phyloP scores from a whole-genome alignment of 2,797 vertebrate species.

The Hippopotamyrus pictus region DNA sequence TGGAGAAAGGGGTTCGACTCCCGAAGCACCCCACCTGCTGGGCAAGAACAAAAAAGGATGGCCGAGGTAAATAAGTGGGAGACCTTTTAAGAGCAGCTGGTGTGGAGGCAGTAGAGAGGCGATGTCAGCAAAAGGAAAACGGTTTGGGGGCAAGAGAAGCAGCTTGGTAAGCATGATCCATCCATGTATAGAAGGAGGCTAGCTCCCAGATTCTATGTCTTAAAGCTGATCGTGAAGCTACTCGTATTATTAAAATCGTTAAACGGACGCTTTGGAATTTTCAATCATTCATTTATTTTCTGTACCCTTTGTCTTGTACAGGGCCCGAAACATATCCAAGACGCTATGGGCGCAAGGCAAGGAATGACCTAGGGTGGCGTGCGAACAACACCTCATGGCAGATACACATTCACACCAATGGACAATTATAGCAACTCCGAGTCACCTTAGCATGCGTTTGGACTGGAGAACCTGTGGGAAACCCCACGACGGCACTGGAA shows the following conservation, averaged over 20 bases:
- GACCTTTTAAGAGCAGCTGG: background rate
- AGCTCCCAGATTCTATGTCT: background rate
- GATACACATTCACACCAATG: background rate
- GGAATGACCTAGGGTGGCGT: background rate
- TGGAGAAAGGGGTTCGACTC: slow-evolving; percentile 18
- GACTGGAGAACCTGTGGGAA: background rate
- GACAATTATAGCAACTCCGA: background rate
- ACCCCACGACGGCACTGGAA: background rate
- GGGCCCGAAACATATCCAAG: background rate
- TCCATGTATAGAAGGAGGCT: background rate
- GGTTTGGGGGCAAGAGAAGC: background rate
- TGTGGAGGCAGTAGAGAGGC: slow-evolving; percentile 17
- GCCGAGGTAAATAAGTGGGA: background rate
- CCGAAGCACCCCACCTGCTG: background rate
- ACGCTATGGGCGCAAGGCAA: background rate
- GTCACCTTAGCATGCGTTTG: background rate
- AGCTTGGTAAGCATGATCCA: background rate
- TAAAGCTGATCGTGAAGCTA: background rate
- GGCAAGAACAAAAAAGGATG: slow-evolving; percentile 20
- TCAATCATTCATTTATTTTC: background rate
- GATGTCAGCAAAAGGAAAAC: slow-evolving; percentile 15
- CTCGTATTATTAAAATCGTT: background rate
- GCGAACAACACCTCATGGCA: background rate
- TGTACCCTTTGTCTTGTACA: background rate
- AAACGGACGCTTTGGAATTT: background rate